A percentile compares a stretch with the other conserved stretches of the same genome.
phyloP scores from a whole-genome alignment of 2,888 invertebrate genomes.

The Gerris lacustris region DNA sequence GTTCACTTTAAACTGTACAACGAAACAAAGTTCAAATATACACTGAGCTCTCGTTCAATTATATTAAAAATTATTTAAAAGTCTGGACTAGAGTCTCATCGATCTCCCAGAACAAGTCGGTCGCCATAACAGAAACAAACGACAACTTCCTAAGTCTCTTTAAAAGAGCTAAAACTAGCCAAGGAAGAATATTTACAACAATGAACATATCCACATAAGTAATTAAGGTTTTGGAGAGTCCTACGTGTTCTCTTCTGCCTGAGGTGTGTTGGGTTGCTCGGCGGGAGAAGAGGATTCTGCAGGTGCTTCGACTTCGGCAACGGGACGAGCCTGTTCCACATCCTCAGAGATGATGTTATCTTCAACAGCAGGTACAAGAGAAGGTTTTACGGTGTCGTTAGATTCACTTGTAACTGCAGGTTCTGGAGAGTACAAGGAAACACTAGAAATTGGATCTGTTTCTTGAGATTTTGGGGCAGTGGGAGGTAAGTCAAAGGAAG shows the following conservation, averaged over 20 bases:
- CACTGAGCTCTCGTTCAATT: conserved; percentile 1
- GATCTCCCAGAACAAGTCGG: not conserved
- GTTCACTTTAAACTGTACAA: not conserved
- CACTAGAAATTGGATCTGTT: not conserved
- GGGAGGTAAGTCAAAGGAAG: no score
- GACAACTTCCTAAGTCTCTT: not conserved
- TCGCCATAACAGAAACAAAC: not conserved
- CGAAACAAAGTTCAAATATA: not conserved
- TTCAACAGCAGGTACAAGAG: not conserved
- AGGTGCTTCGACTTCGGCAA: no score
- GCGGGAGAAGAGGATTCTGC: no score
- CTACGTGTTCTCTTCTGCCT: no score
- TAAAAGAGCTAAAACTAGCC: conserved; percentile 3
- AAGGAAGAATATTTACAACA: conserved; percentile 1
- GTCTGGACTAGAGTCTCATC: conserved; percentile 3
- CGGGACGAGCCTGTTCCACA: no score
- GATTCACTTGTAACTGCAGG: not conserved
- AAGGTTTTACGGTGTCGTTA: not conserved
- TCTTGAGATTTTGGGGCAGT: not conserved
- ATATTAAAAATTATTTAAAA: not conserved
- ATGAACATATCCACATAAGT: not conserved
- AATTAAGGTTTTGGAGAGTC: no score
- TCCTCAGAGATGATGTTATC: no score
- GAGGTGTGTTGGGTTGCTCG: no score
- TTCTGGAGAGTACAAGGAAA: not conserved